phyloP scores from a whole-genome alignment of 2,113 vertebrate species.

The Tricholaema leucomelas region DNA sequence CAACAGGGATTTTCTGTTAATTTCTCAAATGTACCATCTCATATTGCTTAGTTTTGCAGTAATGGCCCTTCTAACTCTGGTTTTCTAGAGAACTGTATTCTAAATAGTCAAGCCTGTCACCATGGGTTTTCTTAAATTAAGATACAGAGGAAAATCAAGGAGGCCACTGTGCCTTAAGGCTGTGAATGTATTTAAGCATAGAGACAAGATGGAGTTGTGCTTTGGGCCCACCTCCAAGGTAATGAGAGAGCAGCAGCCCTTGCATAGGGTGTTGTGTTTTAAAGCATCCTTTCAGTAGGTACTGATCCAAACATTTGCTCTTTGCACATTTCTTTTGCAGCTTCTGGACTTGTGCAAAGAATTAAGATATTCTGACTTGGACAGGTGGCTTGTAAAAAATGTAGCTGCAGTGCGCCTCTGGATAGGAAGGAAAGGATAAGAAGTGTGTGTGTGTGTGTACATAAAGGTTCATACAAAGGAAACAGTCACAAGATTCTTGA shows the following conservation, averaged over 20 bases:
- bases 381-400: background rate
- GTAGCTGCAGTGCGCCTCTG: background rate
- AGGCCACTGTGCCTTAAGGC: background rate
- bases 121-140: background rate
- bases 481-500: background rate
- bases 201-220: background rate
- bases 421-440: background rate
- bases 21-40: background rate
- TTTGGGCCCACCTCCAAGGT: background rate
- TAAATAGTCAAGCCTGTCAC: background rate
- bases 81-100: background rate
- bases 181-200: background rate
- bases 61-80: background rate
- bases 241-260: background rate
- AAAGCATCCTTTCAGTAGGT: background rate
- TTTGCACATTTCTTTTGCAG: background rate
- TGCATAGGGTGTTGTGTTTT: background rate
- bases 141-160: background rate
- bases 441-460: too few species aligned
- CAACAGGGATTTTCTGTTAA: background rate
- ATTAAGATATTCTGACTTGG: background rate
- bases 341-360: background rate
- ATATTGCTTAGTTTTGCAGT: background rate
- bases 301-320: background rate
- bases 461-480: background rate